Base-by-base conservation (phyloP, 2,797 vertebrate genomes). In the Chloroceryle amazona region DNA sequence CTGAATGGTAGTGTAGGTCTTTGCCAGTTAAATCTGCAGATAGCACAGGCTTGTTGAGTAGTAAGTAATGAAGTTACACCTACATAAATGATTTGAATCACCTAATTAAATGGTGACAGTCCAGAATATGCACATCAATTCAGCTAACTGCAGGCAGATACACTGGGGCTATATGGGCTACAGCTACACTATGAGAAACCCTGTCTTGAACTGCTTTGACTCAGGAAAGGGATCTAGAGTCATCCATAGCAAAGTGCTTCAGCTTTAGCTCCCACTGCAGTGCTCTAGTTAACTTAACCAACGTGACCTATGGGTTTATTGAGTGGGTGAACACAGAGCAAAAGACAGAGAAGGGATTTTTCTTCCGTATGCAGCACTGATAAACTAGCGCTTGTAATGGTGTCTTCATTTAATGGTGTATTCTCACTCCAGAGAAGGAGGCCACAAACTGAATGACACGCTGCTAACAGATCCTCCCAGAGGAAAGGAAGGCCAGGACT, bases 291-390 rank as follows among this genome's bases (percentile, higher is more conserved):
- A 23, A 74, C 52, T 71, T 57, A 66, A 88, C 25, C 61, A 61
- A 2, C 0, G 0, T 15, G 44, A 57, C 28, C 29, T 42, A 1
- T 1, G 5, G 7, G 8, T 65, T 96, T 42, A 5, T 84, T 26
- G 23, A 62, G 55, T 2, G 37, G 25, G 33, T 33, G 68, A 67
- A 81, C 39, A 44, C 22, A 55, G 26, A 52, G 26, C 73, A 19
- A 21, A 54, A 28, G 3, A 20, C 42, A 80, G 39, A 31, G 39
- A 66, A 44, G 11, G 21, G 29, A 8, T 70, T 87, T 86, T 67
- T 47, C 4, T 63, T 47, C 41, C 35, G 7, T n/a, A 13, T 31
- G 19, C 17, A 76, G n/a, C 35, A 21, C 13, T 55, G 20, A 7
- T 23, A 8, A 35, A 73, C 47, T 22, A 44, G 18, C 15, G 33